Base-by-base conservation (phyloP, 2,797 vertebrate species). In the Lerista edwardsae region DNA sequence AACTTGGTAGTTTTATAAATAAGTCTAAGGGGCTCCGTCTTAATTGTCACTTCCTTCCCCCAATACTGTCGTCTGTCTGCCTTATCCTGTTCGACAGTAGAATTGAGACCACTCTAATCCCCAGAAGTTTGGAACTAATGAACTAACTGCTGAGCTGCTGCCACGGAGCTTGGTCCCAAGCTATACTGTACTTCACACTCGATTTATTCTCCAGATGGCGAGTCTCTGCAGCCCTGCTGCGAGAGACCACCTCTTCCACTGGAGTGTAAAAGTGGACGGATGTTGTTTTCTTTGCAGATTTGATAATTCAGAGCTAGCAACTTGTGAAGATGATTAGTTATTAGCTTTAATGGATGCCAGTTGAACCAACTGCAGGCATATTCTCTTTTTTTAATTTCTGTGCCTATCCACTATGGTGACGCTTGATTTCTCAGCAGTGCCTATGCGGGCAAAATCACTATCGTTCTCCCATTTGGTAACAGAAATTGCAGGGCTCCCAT, bases 101-200 rank as follows among this genome's bases (percentile, higher is more conserved):
- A 96, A 97, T 97, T 97, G 97, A 97, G 97, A 97, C 96, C 83
- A 62, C 96, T 95, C 97, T 98, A 98, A 99, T 99, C 98, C 98
- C 97, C 95, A 87, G 96, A 98, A 99, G 98, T 99, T 99, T 98
- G 98, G 97, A 98, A 97, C 97, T 99, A 99, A 99, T 99, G 98
- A 99, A 99, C 97, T 98, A 97, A 98, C 98, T 97, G 98, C 98
- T 98, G 98, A 97, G 98, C 97, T 94, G 96, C 97, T 93, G 97
- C 98, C 97, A 98, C 97, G 97, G 98, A 98, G 97, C 97, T 96
- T 98, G 97, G 97, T 98, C 98, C 97, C 97, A 97, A 98, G 99
- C 98, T 98, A 97, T 98, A 98, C 98, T 98, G 98, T 98, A 98
- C 98, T 99, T 99, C 98, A 99, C 98, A 99, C 98, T 98, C 98